Evolutionary conservation across 2,797 vertebrate species (phyloP), one percentile per base, ranked within the genome.

Genomic region (Argya squamiceps): DNA sequence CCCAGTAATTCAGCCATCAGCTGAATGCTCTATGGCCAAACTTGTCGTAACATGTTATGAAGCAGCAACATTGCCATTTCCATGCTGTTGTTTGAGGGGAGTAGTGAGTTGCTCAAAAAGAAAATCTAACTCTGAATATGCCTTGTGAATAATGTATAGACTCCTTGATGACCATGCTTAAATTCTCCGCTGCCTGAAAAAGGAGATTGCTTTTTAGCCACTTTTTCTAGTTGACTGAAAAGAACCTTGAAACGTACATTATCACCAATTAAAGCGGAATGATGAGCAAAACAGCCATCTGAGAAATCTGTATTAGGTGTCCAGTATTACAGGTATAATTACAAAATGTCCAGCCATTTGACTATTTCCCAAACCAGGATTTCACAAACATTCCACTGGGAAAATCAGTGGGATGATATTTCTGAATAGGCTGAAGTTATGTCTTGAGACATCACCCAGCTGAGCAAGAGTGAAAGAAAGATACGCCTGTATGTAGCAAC

Each of bases 351-450:
- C 49, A 70, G 64, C 34, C 64, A 75, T 64, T 74, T 63, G 53
- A 70, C 47, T 70, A 11, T 83, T 93, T 89, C 68, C 29, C 82
- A 93, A 93, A 77, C 22, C 30, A 64, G 37, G 37, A 74, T 88
- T 95, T 88, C 96, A 80, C 37, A 94, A 91, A 58, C 0, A 3
- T 84, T 30, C 39, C 44, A 39, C 41, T 70, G 56, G 52, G 50
- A 89, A 92, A 76, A 86, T 65, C 67, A 55, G 52, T 34, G 37
- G 29, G 75, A 78, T 84, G 82, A 5, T 77, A 52, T 58, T 93
- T 92, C 56, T 80, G 80, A 36, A 64, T 20, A 71, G 17, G 50
- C 58, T 75, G 85, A 46, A 88, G 53, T 89, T 77, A 88, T 0
- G 2, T 62, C 76, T 36, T 34, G 50, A 95, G 73, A 74, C 58